Conservation (phyloP, 2,797 vertebrate genomes). For the Steatocranus sp. region DNA sequence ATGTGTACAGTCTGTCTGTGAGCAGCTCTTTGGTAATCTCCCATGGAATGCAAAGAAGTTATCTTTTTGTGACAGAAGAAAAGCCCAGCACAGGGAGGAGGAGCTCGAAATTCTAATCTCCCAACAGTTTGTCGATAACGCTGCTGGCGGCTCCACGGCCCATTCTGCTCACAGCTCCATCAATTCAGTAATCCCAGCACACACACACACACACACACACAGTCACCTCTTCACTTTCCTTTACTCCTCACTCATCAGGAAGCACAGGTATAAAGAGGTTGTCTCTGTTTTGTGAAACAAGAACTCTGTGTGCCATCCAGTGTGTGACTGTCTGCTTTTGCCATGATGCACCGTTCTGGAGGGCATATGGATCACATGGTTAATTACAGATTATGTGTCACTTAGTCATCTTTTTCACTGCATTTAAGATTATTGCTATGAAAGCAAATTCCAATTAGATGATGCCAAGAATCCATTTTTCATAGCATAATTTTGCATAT, state of each 20-base stretch:
- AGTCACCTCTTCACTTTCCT: not conserved
- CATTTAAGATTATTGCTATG: not conserved
- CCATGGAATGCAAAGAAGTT: slow-evolving; percentile 17
- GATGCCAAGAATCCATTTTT: not conserved
- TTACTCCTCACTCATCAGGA: not conserved
- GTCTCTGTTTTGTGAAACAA: not conserved
- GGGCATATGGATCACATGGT: not conserved
- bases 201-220: not conserved
- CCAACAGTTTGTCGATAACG: slow-evolving; percentile 44
- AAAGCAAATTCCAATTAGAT: not conserved
- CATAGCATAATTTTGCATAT: not conserved
- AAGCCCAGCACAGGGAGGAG: slow-evolving; percentile 27
- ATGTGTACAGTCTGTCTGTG: not conserved
- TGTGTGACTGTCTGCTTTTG: not conserved
- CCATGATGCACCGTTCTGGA: not conserved
- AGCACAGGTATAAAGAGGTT: not conserved
- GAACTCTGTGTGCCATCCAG: not conserved
- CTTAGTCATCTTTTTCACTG: not conserved
- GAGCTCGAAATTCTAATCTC: slow-evolving; percentile 51
- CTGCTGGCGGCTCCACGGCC: slow-evolving; percentile 20
- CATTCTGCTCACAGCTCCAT: slow-evolving; percentile 21
- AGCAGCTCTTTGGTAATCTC: slow-evolving; percentile 21
- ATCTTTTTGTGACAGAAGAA: slow-evolving; percentile 34
- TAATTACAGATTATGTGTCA: not conserved
- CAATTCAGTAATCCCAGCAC: not conserved